Conservation (phyloP, 1,140 invertebrate species). For the Reticulitermes speratus region DNA sequence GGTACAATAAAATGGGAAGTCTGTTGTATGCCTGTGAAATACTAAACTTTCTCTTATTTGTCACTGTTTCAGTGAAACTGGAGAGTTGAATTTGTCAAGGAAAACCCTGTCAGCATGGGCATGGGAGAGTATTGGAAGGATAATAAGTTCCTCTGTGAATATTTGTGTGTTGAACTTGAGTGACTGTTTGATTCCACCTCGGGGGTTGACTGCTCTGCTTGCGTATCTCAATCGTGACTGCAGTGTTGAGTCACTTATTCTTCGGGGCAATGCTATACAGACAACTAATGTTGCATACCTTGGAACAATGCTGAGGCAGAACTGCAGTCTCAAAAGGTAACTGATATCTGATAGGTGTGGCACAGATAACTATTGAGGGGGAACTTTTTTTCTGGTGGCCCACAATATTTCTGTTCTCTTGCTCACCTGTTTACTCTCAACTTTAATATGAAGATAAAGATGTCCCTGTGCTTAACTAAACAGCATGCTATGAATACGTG, state of each 20-base stretch:
- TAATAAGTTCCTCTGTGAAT: slow-evolving; percentile 14
- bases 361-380: no score
- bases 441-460: no score
- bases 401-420: no score
- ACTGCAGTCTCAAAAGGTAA: slow-evolving; percentile 42
- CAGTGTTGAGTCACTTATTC: slow-evolving; percentile 42
- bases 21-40: no score
- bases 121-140: slow-evolving; percentile 28
- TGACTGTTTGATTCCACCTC: slow-evolving; percentile 47
- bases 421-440: no score
- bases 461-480: no score
- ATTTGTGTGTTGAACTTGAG: slow-evolving; percentile 36
- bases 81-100: slow-evolving; percentile 22
- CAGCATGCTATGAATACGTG: no score
- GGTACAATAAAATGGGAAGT: neutral
- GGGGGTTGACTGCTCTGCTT: slow-evolving; percentile 42
- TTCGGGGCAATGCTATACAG: slow-evolving; percentile 50
- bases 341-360: no score
- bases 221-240: slow-evolving; percentile 46
- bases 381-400: no score
- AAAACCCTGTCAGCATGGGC: slow-evolving; percentile 14
- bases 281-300: slow-evolving; percentile 42
- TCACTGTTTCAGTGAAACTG: slow-evolving; percentile 21
- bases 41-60: neutral
- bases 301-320: slow-evolving; percentile 43